Evolutionary conservation across 2,113 vertebrate genomes (phyloP), one percentile per base, ranked within the genome.

Genomic region (Pongo abelii): DNA sequence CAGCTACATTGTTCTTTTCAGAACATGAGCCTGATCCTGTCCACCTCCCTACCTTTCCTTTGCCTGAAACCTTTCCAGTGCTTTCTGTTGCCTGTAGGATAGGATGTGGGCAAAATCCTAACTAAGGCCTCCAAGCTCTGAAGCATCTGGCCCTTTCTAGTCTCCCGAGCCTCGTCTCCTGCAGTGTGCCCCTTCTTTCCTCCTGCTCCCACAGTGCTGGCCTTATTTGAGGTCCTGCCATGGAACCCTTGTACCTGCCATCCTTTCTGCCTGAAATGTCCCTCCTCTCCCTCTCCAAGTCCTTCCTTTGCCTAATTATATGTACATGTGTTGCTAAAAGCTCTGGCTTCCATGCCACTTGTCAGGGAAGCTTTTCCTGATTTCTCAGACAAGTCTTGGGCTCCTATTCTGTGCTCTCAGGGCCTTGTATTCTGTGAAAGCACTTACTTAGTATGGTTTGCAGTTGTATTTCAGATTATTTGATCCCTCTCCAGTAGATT

Each of bases 131-230:
- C 23, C 48, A n/a, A 80, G 7, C 52, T 20, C 12, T 50, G 4
- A 5, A 25, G 16, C 16, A 30, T 55, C 40, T 48, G 32, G 22
- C 38, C n/a, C 38, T 87, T 38, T 18, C 22, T 52, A 46, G 50
- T 27, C 61, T 78, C 14, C 59, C 32, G 2, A 11, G 46, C 20
- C 27, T 40, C 12, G 1, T 23, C 3, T 43, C 11, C 32, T 11
- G 59, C 25, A 5, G 0, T 13, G 1, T 52, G 14, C 8, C 20
- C 12, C 1, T 35, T 23, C 17, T 3, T 8, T 10, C 9, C 20
- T 64, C 2, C 0, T 27, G 57, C 46, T 50, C 30, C 13, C 52
- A 59, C 5, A 1, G 32, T 55, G 27, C 38, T 13, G 20, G 20
- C 40, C 74, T 89, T n/a, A 46, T 72, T 50, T 61, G 40, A 84